These are phyloP conservation scores for Enteromius thamalakanensis DNA, from an alignment of 2,797 vertebrate genomes.

Conservation along the genomic window DNA sequence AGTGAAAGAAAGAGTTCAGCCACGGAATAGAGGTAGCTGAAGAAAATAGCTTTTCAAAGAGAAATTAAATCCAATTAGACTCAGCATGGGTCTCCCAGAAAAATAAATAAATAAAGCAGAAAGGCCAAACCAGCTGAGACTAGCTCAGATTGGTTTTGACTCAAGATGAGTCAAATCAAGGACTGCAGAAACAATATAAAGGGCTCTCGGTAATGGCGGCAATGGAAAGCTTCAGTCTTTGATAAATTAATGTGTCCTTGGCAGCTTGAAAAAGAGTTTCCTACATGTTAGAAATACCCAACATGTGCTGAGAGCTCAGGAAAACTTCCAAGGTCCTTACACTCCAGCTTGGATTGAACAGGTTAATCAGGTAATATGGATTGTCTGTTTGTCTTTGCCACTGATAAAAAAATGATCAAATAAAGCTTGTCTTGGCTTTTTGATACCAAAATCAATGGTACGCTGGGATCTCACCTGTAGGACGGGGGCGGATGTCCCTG, in stretches of 20 bases:
- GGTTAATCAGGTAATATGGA: slow-evolving; percentile 1
- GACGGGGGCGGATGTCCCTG: slow-evolving; percentile 87
- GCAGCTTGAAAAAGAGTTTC: slow-evolving; percentile 64
- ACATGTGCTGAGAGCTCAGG: slow-evolving; percentile 45
- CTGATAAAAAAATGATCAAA: not conserved
- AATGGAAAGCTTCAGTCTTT: slow-evolving; percentile 48
- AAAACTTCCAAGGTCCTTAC: slow-evolving; percentile 54
- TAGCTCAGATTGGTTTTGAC: slow-evolving; percentile 9
- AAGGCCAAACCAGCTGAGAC: slow-evolving; percentile 58
- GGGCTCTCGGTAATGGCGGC: slow-evolving; percentile 42
- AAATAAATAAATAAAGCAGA: slow-evolving; percentile 52
- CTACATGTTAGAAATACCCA: slow-evolving; percentile 47
- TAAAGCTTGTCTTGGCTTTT: slow-evolving; percentile 1
- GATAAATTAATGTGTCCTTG: slow-evolving; percentile 71
- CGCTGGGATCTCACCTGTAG: slow-evolving; percentile 80
- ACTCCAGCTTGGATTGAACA: not conserved
- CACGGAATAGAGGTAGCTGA: slow-evolving; percentile 37
- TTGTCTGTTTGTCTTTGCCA: not conserved
- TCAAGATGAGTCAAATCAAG: slow-evolving; percentile 72
- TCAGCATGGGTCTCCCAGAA: slow-evolving; percentile 52
- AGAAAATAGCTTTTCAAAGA: slow-evolving; percentile 54
- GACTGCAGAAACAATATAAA: slow-evolving; percentile 63
- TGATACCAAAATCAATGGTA: slow-evolving; percentile 38
- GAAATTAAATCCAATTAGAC: slow-evolving; percentile 55
- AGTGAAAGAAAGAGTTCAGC: slow-evolving; percentile 43